phyloP scores from a whole-genome alignment of 2,888 invertebrate genomes.

The Selenia dentaria region DNA sequence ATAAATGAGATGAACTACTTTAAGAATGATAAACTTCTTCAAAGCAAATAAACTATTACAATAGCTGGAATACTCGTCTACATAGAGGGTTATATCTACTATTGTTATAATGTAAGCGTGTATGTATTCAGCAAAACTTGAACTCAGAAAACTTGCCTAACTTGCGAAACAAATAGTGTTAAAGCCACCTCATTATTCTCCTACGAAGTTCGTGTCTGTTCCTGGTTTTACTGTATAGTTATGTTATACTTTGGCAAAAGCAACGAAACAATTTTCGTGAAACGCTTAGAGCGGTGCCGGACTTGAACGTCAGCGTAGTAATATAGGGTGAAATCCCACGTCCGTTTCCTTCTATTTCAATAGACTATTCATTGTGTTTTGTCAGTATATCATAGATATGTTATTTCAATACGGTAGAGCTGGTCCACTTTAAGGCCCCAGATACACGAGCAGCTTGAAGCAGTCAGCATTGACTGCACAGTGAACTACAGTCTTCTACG shows the following conservation, averaged over 20 bases:
- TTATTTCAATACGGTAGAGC: too few species aligned
- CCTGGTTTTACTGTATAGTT: constrained; percentile 11
- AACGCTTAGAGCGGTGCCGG: constrained; percentile 10
- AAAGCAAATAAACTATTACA: not conserved
- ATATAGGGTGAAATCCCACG: constrained; percentile 4
- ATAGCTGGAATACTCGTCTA: too few species aligned
- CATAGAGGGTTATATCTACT: too few species aligned
- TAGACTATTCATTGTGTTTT: not conserved
- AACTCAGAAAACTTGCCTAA: constrained; percentile 5
- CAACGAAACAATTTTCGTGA: constrained; percentile 25
- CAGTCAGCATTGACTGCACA: too few species aligned
- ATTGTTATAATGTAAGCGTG: too few species aligned
- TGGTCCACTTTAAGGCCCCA: too few species aligned
- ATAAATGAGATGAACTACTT: too few species aligned
- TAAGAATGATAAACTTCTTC: not conserved
- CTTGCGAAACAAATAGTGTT: constrained; percentile 12
- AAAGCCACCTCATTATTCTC: constrained; percentile 15
- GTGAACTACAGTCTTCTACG: too few species aligned
- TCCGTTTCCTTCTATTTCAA: not conserved
- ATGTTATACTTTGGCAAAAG: constrained; percentile 12
- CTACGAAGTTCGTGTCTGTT: constrained; percentile 8
- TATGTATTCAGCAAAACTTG: constrained; percentile 5
- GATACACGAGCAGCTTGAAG: too few species aligned
- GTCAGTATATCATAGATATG: not conserved
- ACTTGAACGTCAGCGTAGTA: constrained; percentile 9